Base-by-base conservation (phyloP, 1,140 invertebrate species). In the Drosophila watanabei region DNA sequence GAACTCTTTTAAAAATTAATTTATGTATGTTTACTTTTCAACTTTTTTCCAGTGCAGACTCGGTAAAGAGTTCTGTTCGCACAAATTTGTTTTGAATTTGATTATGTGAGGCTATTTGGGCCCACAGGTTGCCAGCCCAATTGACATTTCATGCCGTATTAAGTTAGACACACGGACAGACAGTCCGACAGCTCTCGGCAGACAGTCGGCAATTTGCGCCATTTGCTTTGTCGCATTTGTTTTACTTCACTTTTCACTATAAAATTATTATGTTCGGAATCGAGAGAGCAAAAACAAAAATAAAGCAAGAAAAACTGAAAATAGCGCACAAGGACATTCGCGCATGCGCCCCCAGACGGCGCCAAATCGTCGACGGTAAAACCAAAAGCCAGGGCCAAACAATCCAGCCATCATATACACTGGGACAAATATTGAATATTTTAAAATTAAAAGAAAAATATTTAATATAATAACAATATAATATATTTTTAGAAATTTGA, bases 11-110 rank as follows among this genome's bases (percentile, higher is more conserved):
- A 5, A 9, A 2, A 5, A 35, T 16, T 14, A 5, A 20, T 10
- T 33, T 0, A 14, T 20, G 9, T 16, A 6, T 0, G 0, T 16
- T 20, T 10, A 0, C 0, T 4, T 2, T 14, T 20, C 0, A 20
- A 57, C 54, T 37, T 41, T 28, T 8, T 61, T 14, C 8, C 41
- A 28, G 41, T 24, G 58, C 43, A 32, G 28, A 28, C 11, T 33
- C 30, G n/a, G 13, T 68, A 71, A 71, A 71, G 46, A 61, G 43
- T 69, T 61, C 64, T 56, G 73, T 45, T 75, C 52, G 84, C 84
- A 84, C 84, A 88, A 89, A 89, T 89, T 89, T 89, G 85, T 89
- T 90, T 89, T 85, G 85, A 90, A 85, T 89, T 89, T 90, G 82
- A 89, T 89, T 90, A 82, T 79, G 46, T 82, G 66, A 72, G 78